Percentiles rank a stretch among this genome's conserved stretches.
Conservation (phyloP, 64 coral and sea anemone genomes). For the Stylophora pistillata region DNA sequence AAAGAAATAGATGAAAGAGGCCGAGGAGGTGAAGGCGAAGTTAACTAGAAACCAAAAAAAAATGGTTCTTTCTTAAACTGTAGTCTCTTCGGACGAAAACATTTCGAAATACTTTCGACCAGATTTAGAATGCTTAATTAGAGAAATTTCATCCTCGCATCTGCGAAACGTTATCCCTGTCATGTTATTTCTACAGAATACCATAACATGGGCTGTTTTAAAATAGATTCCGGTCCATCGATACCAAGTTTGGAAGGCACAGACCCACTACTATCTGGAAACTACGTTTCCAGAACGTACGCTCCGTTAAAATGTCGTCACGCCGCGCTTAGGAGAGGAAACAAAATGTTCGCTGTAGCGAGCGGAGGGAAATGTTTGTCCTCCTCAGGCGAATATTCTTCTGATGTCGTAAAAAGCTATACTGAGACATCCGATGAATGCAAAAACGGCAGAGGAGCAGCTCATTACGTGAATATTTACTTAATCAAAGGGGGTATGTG, state of each 20-base stretch:
- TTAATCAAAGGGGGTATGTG: neutral
- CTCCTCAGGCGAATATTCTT: neutral
- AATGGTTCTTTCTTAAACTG: too few relatives aligned
- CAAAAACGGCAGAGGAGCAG: neutral
- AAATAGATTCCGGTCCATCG: neutral
- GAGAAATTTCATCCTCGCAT: too few relatives aligned
- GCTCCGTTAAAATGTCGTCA: neutral
- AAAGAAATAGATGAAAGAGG: too few relatives aligned
- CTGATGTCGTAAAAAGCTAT: neutral
- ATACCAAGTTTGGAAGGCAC: neutral
- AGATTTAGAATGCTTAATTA: too few relatives aligned
- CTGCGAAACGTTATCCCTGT: neutral
- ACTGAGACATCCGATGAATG: neutral
- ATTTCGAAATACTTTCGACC: too few relatives aligned
- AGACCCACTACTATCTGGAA: neutral
- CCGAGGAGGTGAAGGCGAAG: too few relatives aligned
- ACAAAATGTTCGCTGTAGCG: constrained; percentile 1
- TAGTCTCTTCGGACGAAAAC: too few relatives aligned
- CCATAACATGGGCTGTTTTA: constrained; percentile 5
- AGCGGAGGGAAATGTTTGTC: neutral
- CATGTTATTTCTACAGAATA: constrained; percentile 7
- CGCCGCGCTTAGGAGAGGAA: constrained; percentile 8
- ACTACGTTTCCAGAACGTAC: neutral
- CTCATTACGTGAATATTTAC: neutral
- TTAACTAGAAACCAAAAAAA: too few relatives aligned